Evolutionary conservation across 2,113 vertebrate genomes (phyloP).

Genomic region (Epinephelus fuscoguttatus): DNA sequence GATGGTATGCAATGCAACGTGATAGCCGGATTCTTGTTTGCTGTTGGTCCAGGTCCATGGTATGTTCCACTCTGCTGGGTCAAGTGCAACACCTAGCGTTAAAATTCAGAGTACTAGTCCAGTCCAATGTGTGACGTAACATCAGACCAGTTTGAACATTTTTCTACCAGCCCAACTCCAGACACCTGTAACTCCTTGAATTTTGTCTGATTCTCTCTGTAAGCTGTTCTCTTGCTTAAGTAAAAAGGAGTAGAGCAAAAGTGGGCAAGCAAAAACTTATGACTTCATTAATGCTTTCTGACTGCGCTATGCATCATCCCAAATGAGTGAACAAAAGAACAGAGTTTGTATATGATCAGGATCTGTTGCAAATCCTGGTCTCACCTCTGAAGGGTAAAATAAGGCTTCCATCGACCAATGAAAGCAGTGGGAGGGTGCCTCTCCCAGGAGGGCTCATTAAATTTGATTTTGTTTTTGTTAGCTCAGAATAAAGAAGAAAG

Average conservation of each 20-base stretch:
- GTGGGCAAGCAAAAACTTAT: background rate
- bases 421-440: constrained; percentile 35
- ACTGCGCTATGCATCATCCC: constrained; percentile 4
- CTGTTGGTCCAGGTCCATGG: no score
- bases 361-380: constrained; percentile 32
- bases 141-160: no score
- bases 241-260: background rate
- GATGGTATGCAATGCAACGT: no score
- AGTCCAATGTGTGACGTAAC: no score
- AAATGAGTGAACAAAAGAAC: constrained; percentile 1
- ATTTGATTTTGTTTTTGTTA: constrained; percentile 53
- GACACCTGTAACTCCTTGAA: background rate
- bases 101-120: no score
- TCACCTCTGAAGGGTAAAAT: constrained; percentile 53
- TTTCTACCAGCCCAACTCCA: no score
- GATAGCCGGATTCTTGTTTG: no score
- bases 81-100: no score
- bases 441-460: constrained; percentile 76
- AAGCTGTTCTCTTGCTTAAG: background rate
- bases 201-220: background rate
- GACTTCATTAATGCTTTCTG: constrained; percentile 7
- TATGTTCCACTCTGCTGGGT: no score
- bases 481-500: constrained; percentile 43
- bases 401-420: constrained; percentile 31
- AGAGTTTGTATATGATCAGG: constrained; percentile 18